Base-by-base conservation (phyloP, 2,888 invertebrate genomes). In the Cyclophora albipunctata region DNA sequence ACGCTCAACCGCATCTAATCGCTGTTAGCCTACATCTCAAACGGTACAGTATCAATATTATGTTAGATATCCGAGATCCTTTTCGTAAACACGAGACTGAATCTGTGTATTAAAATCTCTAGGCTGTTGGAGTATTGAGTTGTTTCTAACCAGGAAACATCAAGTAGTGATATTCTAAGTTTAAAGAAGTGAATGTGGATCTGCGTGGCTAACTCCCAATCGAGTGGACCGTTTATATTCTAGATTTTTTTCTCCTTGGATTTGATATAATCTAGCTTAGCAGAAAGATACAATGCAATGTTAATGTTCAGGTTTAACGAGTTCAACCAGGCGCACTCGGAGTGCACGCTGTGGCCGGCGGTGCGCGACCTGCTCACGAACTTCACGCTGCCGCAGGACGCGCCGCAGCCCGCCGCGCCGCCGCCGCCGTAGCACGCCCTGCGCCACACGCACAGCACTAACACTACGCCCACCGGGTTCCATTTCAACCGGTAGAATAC, bases 321-420 rank as follows among this genome's bases (percentile, higher is more conserved):
- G 69, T 95, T 93, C 75, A 91, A 91, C 62, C 90, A 91, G 86
- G 64, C 66, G 90, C 96, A 83, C 93, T 95, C 89, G 89, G 97
- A 98, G 72, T 98, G 98, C 78, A 95, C 96, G 7, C 91, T 98
- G 49, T 97, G 95, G 81, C 97, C 97, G 37, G 96, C 97, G 33
- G 93, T 98, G 46, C 91, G 96, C 57, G 97, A 98, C 83, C 87
- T 98, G 51, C 84, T 98, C 49, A 91, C 93, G 42, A 97, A 95
- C 89, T 91, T 98, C 66, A 92, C 93, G 44, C 82, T 96, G 56
- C 96, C 96, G 46, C 93, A 93, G 37, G 96, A 96, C 71, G 91
- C 92, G 50, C 92, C 93, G 55, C 91, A 91, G 58, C 59, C 81
- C 46, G 62, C 81, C 64, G 79, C 82, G 64, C 78, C 81, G 57